Conservation (phyloP, 2,113 vertebrate species). For the Acrocephalus arundinaceus region DNA sequence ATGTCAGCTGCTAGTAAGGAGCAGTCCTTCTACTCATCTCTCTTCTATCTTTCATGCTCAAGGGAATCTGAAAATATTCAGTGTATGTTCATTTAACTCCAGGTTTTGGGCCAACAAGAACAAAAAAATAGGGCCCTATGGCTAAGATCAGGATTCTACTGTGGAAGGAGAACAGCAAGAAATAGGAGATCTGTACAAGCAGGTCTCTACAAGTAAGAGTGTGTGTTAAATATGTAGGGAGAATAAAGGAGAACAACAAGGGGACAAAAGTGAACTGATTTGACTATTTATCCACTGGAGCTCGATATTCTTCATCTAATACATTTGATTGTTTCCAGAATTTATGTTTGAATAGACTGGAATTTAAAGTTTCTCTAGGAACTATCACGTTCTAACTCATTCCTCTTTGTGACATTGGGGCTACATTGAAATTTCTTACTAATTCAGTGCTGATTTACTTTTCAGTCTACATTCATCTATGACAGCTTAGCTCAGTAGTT, state of each 20-base stretch:
- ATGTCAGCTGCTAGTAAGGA: background rate
- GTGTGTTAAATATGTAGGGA: background rate
- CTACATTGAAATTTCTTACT: background rate
- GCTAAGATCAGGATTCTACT: background rate
- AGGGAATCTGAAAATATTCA: background rate
- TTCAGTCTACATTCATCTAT: background rate
- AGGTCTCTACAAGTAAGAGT: background rate
- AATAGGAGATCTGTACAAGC: background rate
- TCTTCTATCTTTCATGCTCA: background rate
- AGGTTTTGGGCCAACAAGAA: background rate
- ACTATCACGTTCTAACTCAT: background rate
- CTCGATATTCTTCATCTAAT: background rate
- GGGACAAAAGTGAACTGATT: background rate
- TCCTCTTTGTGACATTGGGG: background rate
- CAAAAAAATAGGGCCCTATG: background rate
- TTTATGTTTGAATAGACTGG: background rate
- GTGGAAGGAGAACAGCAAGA: background rate
- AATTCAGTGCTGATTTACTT: background rate
- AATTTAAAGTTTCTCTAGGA: background rate
- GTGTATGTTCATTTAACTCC: background rate
- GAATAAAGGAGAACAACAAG: background rate
- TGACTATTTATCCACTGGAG: background rate
- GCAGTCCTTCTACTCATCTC: background rate
- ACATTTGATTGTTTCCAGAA: background rate
- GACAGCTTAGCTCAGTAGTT: background rate